phyloP scores from a whole-genome alignment of 2,113 vertebrate genomes.

The Suncus etruscus region DNA sequence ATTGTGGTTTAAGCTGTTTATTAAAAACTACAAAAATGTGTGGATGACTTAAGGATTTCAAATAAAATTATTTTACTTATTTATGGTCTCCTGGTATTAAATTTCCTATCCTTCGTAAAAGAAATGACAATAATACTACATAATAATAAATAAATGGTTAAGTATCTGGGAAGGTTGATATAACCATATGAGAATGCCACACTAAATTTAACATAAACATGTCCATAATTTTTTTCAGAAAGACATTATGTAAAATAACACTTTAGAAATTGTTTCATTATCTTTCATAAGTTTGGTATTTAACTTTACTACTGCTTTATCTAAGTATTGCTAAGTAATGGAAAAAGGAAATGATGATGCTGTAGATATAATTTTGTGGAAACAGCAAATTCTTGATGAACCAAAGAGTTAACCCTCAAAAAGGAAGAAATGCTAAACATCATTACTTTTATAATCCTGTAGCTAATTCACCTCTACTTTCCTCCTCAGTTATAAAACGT shows the following conservation, averaged over 20 bases:
- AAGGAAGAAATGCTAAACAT: slow-evolving; percentile 31
- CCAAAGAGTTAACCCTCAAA: slow-evolving; percentile 43
- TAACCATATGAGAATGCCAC: slow-evolving; percentile 19
- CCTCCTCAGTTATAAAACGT: slow-evolving; percentile 30
- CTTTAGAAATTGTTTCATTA: slow-evolving; percentile 12
- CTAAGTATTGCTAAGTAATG: background rate
- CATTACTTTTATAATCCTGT: background rate
- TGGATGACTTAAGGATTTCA: slow-evolving; percentile 57
- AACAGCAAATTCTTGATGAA: background rate
- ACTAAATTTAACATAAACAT: background rate
- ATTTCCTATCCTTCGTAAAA: slow-evolving; percentile 51
- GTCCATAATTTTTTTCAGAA: background rate
- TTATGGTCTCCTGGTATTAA: slow-evolving; percentile 62
- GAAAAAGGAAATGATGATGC: background rate
- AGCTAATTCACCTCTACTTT: background rate
- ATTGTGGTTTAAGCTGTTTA: slow-evolving; percentile 42
- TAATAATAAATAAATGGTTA: background rate
- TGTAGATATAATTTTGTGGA: background rate
- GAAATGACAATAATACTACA: slow-evolving; percentile 48
- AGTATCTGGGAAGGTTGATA: slow-evolving; percentile 15
- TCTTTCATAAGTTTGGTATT: background rate
- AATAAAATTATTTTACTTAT: slow-evolving; percentile 77
- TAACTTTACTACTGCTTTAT: slow-evolving; percentile 13
- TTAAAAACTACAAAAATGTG: slow-evolving; percentile 57
- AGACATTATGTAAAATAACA: slow-evolving; percentile 25